Conservation (phyloP, 1,140 invertebrate genomes). For the Augochlora pura region DNA sequence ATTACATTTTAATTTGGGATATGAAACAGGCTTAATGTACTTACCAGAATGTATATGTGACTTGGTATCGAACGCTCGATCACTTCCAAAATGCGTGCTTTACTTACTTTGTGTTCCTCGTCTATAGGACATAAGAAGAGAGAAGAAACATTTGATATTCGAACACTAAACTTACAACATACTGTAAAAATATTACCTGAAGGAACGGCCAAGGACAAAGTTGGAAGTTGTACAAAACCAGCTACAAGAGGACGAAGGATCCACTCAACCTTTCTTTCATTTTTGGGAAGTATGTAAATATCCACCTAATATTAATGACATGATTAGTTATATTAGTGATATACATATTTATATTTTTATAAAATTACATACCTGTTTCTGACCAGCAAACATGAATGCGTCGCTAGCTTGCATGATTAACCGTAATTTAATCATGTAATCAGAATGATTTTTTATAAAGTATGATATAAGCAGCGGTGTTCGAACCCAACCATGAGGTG, state of each 20-base stretch:
- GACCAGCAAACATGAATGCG: constrained; percentile 94
- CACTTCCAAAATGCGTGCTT: constrained; percentile 78
- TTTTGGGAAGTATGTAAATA: constrained; percentile 82
- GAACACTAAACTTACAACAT: constrained; percentile 36
- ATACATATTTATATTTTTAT: neutral
- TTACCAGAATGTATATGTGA: constrained; percentile 84
- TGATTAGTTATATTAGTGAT: neutral
- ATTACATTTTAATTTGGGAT: neutral
- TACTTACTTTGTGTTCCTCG: constrained; percentile 75
- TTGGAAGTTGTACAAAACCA: constrained; percentile 83
- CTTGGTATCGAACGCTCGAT: constrained; percentile 83
- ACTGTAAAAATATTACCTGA: constrained; percentile 70
- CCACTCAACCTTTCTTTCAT: constrained; percentile 81
- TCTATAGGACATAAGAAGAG: constrained; percentile 61
- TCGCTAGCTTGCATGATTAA: constrained; percentile 90
- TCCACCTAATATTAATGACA: constrained; percentile 75
- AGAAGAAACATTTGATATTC: constrained; percentile 10
- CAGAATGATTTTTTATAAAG: constrained; percentile 86
- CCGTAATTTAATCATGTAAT: constrained; percentile 86
- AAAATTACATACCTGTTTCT: constrained; percentile 86
- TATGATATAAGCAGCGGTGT: constrained; percentile 87
- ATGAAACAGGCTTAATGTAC: constrained; percentile 29
- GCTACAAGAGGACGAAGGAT: constrained; percentile 83
- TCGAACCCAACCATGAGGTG: constrained; percentile 87
- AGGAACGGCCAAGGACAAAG: constrained; percentile 78